Conservation (phyloP, 2,113 vertebrate genomes). For the Larimichthys crocea region DNA sequence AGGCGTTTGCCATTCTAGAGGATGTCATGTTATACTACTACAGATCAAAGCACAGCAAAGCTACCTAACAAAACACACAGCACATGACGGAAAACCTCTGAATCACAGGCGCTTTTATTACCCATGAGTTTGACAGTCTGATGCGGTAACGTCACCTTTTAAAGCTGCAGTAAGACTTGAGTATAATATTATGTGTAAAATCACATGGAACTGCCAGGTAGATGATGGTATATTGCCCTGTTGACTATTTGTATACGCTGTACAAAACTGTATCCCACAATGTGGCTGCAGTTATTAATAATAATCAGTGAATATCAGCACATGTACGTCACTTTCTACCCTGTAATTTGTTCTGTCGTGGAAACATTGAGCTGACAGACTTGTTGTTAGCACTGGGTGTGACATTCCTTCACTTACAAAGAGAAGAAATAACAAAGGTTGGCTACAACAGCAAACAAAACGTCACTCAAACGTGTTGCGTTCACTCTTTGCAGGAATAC, state of each 20-base stretch:
- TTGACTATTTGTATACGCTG: not conserved
- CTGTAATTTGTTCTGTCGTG: not conserved
- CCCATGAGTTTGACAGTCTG: not conserved
- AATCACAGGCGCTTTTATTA: not conserved
- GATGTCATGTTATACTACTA: not conserved
- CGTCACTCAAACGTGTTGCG: not conserved
- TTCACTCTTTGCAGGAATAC: constrained; percentile 87
- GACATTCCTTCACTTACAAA: not conserved
- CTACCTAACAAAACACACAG: not conserved
- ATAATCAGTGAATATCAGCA: not conserved
- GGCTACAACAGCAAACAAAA: not conserved
- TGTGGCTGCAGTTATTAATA: not conserved
- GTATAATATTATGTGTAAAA: not conserved
- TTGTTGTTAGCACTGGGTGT: too few species aligned
- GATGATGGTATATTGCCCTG: not conserved
- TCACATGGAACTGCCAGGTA: not conserved
- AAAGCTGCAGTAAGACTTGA: not conserved
- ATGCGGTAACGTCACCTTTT: not conserved
- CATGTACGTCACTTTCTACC: not conserved
- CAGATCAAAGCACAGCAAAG: not conserved
- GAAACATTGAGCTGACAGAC: not conserved
- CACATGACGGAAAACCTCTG: not conserved
- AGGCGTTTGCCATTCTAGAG: not conserved
- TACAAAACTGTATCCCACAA: not conserved
- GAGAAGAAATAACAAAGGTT: constrained; percentile 1